Evolutionary conservation across 2,113 vertebrate genomes (phyloP), one percentile per base, ranked within the genome.

Genomic region (Agapornis roseicollis): DNA sequence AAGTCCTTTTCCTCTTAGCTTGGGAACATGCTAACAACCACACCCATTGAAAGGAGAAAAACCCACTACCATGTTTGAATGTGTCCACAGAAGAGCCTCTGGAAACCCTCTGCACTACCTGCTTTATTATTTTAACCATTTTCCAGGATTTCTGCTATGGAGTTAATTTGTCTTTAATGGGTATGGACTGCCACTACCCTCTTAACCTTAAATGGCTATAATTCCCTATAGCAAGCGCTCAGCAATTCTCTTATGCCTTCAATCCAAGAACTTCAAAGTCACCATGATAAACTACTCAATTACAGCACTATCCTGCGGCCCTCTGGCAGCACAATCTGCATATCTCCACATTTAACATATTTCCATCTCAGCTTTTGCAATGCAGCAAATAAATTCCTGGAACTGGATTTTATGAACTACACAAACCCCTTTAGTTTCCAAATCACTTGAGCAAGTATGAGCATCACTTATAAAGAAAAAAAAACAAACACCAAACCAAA

Each of bases 261-360:
- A 81, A 15, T 90, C 93, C 95, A 96, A 93, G 56, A 89, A 95
- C 95, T 92, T 97, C 90, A 95, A 95, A 92, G 94, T 68, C 55
- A 17, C 86, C 55, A n/a, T 64, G 92, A 96, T 92, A 92, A 94
- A 90, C 86, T 68, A 74, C 39, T 90, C 77, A 64, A 46, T 95
- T 96, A 84, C 64, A 92, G 90, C 80, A 47, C 61, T 68, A 56
- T 47, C 70, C 91, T 50, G 22, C 80, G 92, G 81, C 83, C 86
- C 96, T 93, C 93, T 94, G 95, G 94, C 96, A 97, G 89, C 91
- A 94, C 83, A 95, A 96, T 94, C 94, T 93, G 95, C 90, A 64
- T 94, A 97, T 96, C 94, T 94, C 86, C 80, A 74, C 29, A 93
- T 81, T 96, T 85, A 92, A 90, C 76, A 25, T 88, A 74, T 93